Base-by-base conservation (phyloP, 2,797 vertebrate genomes). In the Benthosema pterotum region DNA sequence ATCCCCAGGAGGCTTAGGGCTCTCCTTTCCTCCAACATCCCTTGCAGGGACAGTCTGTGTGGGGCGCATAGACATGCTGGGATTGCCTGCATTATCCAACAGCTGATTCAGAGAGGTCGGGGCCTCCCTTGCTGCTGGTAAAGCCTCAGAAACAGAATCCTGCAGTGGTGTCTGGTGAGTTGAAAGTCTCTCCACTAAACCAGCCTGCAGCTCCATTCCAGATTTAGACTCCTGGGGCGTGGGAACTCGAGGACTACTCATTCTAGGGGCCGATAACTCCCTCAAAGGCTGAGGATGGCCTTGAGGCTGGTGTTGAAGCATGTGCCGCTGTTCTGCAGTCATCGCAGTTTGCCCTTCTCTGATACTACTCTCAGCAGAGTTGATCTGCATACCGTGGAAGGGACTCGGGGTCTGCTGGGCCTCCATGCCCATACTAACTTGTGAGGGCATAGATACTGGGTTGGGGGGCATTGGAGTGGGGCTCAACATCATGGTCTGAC, bases 81-180 rank as follows among this genome's bases (percentile, higher is more conserved):
- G 81, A 71, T 89, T 83, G 84, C 90, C 91, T 52, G 95, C 89
- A 86, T 95, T 95, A 83, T 99, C 97, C 72, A 99, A 91, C 82
- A 99, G 92, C 83, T 98, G 98, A 88, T 97, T 97, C 65, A 99
- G 90, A 17, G 96, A 98, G 60, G 95, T 96, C 64, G 96, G 96
- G 73, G 94, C 89, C 73, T 95, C 91, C 85, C 93, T 95, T 82
- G 95, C 88, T 77, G 94, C 90, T 83, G 95, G 89, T 58, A 94
- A 93, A 17, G 89, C 81, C 59, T 92, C 74, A 66, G 77, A 47
- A 79, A 91, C 92, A 14, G 82, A 90, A 48, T 96, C 95, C 71
- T 95, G 95, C n/a, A 80, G 49, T 75, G 69, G 69, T 47, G 85
- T 25, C 49, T 60, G 54, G 14, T 84, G 83, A 38, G 64, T 50